Evolutionary conservation across 2,113 vertebrate genomes (phyloP).

Genomic region (Candoia aspera): DNA sequence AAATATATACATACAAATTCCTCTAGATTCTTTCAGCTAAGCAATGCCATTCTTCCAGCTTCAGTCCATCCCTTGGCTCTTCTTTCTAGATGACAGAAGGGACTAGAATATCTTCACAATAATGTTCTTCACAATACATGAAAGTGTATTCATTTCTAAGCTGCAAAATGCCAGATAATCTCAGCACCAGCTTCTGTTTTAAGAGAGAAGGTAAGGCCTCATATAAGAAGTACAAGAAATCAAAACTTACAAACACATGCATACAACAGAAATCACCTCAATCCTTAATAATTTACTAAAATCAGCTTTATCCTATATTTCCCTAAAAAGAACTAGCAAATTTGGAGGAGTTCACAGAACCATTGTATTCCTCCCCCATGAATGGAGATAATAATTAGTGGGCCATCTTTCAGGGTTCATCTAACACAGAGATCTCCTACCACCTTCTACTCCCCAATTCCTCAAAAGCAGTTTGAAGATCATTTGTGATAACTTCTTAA

Average conservation of each 20-base stretch:
- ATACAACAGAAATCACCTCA: not conserved
- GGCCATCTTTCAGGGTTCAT: not conserved
- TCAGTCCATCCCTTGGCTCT: no score
- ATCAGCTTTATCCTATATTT: not conserved
- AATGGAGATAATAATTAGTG: not conserved
- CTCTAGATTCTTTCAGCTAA: not conserved
- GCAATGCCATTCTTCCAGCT: not conserved
- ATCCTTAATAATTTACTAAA: not conserved
- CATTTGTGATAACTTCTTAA: not conserved
- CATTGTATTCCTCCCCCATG: not conserved
- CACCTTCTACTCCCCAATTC: no score
- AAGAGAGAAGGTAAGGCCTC: not conserved
- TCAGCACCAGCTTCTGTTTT: not conserved
- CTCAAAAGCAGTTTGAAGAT: not conserved
- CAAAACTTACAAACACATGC: not conserved
- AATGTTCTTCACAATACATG: not conserved
- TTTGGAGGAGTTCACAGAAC: not conserved
- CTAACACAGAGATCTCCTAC: not conserved
- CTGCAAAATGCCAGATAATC: not conserved
- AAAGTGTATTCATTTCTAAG: not conserved
- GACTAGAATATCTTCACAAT: not conserved
- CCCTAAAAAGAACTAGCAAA: not conserved
- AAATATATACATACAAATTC: not conserved
- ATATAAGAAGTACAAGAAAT: not conserved
- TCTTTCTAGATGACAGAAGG: not conserved